Evolutionary conservation across 2,113 vertebrate species (phyloP).

Genomic region (Cathartes aura): DNA sequence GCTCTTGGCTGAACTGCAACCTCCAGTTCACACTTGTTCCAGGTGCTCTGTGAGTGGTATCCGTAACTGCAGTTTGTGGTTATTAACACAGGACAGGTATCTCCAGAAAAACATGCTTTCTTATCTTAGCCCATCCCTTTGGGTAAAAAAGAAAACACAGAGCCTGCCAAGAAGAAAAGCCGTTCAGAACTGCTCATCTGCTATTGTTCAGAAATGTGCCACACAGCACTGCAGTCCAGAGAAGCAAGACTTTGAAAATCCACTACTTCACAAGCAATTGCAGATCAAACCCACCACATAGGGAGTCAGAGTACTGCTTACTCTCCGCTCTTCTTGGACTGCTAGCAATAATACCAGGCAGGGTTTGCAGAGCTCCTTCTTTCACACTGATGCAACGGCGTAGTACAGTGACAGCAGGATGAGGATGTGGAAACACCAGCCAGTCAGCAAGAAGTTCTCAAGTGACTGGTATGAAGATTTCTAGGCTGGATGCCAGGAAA

Average conservation of each 20-base stretch:
- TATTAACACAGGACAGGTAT: neutral
- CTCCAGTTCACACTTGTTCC: neutral
- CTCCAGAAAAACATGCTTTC: neutral
- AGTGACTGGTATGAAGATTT: neutral
- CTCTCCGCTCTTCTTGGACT: neutral
- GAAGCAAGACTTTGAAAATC: neutral
- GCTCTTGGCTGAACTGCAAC: neutral
- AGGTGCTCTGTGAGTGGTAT: neutral
- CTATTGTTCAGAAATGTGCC: neutral
- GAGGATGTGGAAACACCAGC: neutral
- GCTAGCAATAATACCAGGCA: neutral
- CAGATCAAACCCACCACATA: neutral
- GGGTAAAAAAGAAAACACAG: neutral
- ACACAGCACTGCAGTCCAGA: neutral
- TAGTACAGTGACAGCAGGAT: neutral
- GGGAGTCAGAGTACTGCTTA: neutral
- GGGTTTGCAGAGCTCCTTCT: neutral
- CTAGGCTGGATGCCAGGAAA: conserved; percentile 60
- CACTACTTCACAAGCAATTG: neutral
- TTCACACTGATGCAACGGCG: neutral
- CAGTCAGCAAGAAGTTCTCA: neutral
- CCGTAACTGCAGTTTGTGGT: neutral
- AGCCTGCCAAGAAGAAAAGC: neutral
- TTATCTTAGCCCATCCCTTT: neutral
- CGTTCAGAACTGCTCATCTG: neutral